Percentiles rank a stretch among this genome's conserved stretches.
Evolutionary conservation across 2,113 vertebrate species (phyloP).

Genomic region (Nanorana parkeri): DNA sequence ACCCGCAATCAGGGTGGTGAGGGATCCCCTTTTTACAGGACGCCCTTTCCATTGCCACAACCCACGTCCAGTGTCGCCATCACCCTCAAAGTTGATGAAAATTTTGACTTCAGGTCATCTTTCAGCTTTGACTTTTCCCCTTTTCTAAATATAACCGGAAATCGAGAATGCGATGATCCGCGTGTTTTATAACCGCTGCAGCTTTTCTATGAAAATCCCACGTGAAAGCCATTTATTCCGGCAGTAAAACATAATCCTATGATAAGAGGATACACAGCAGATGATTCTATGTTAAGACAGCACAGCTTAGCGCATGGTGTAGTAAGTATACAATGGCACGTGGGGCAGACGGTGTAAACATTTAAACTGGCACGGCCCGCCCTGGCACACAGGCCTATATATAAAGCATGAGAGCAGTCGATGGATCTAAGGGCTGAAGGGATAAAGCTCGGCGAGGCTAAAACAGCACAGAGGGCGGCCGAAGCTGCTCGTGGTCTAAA

Average conservation of each 20-base stretch:
- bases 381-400: not conserved
- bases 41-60: no score
- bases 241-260: not conserved
- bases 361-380: not conserved
- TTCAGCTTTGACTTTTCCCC: no score
- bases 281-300: not conserved
- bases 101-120: no score
- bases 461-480: constrained; percentile 18
- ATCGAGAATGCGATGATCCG: no score
- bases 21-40: no score
- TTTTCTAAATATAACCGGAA: no score
- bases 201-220: no score
- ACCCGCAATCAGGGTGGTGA: no score
- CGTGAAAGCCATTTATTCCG: not conserved
- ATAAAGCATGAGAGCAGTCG: constrained; percentile 12
- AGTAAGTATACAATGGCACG: not conserved
- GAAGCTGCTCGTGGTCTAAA: constrained; percentile 17
- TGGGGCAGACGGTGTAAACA: not conserved
- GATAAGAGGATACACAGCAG: constrained; percentile 11
- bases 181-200: no score
- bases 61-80: no score
- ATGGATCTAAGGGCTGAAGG: constrained; percentile 14
- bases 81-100: no score
- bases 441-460: constrained; percentile 34
- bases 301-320: not conserved